Conservation (phyloP, 2,797 vertebrate genomes). For the Cryptoblepharus egeriae region DNA sequence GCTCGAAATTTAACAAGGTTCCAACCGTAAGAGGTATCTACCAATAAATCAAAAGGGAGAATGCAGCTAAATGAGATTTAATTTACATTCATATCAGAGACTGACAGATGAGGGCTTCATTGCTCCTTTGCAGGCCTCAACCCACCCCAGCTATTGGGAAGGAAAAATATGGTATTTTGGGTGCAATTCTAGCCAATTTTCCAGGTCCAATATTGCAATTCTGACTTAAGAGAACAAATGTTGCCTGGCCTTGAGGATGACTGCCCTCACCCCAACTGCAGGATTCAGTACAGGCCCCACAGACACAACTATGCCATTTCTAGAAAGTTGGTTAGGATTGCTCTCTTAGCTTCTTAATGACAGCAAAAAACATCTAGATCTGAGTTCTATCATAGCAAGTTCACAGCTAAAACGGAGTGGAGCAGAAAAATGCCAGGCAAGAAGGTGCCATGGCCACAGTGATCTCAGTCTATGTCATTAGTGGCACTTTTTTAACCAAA, state of each 20-base stretch:
- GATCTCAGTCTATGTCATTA: not conserved
- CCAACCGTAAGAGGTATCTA: constrained; percentile 72
- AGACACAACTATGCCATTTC: too few species aligned
- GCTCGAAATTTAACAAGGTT: constrained; percentile 79
- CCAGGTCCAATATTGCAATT: too few species aligned
- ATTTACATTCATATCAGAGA: constrained; percentile 72
- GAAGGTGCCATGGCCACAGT: not conserved
- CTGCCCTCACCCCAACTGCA: too few species aligned
- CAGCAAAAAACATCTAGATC: not conserved
- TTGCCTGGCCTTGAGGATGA: too few species aligned
- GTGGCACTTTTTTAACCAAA: accelerated
- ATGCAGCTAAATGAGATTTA: constrained; percentile 69
- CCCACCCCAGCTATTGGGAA: not conserved
- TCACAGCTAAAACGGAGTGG: not conserved
- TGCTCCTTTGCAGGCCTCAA: constrained; percentile 42
- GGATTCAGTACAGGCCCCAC: too few species aligned
- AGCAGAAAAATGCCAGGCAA: not conserved
- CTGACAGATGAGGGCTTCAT: constrained; percentile 55
- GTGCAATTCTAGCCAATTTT: too few species aligned
- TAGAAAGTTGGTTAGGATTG: too few species aligned
- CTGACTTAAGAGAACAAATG: too few species aligned
- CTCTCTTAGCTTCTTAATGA: not conserved
- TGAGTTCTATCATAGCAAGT: accelerated
- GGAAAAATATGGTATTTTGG: too few species aligned
- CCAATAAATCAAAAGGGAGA: constrained; percentile 76